phyloP scores from a whole-genome alignment of 2,113 vertebrate genomes.

The Hippoglossus stenolepis region DNA sequence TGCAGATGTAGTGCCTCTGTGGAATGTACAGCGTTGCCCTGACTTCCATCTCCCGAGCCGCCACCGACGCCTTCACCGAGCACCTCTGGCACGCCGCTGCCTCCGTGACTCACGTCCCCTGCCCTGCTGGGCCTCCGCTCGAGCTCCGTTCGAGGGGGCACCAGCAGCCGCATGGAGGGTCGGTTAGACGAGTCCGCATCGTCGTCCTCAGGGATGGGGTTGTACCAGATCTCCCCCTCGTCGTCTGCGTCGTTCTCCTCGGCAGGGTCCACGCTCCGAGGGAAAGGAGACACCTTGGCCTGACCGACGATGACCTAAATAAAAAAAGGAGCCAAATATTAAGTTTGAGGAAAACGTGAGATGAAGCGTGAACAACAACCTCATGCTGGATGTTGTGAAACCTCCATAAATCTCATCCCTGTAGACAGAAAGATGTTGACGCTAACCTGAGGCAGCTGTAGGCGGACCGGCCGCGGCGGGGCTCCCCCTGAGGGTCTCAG shows the following conservation, averaged over 20 bases:
- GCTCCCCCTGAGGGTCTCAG: slow-evolving; percentile 52
- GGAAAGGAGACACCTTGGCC: slow-evolving; percentile 39
- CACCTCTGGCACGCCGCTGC: slow-evolving; percentile 50
- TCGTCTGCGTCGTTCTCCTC: slow-evolving; percentile 95
- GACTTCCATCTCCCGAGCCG: slow-evolving; percentile 60
- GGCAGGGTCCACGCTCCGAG: slow-evolving; percentile 75
- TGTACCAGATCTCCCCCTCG: slow-evolving; percentile 99
- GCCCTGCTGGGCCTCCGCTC: slow-evolving; percentile 69
- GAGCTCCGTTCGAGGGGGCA: slow-evolving; percentile 42
- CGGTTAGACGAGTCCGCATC: slow-evolving; percentile 68
- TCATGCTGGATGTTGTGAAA: background rate
- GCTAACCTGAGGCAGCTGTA: slow-evolving; percentile 67
- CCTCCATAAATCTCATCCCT: background rate
- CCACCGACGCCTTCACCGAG: slow-evolving; percentile 50
- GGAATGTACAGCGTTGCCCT: slow-evolving; percentile 70
- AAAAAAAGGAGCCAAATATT: background rate
- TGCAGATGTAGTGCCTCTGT: slow-evolving; percentile 81
- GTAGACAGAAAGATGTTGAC: background rate
- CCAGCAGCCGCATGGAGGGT: slow-evolving; percentile 58
- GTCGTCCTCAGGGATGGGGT: slow-evolving; percentile 97
- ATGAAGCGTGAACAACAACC: background rate
- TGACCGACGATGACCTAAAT: slow-evolving; percentile 49
- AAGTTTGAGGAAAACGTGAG: no score
- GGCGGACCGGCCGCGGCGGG: background rate
- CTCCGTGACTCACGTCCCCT: slow-evolving; percentile 23